Evolutionary conservation across 2,888 invertebrate species (phyloP).

Genomic region (Heliconius aoede): DNA sequence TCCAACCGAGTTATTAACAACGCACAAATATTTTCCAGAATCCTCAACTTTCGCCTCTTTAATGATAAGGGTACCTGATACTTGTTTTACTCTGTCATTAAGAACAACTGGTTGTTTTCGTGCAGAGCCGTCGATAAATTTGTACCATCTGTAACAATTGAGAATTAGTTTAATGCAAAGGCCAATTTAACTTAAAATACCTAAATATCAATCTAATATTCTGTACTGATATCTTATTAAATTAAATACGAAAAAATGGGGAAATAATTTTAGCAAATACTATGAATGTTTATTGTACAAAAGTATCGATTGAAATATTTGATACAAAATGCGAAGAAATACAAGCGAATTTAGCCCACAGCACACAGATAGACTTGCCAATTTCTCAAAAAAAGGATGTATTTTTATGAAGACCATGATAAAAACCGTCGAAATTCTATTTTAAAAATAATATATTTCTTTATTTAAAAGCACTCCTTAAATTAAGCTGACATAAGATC

Average conservation of each 20-base stretch:
- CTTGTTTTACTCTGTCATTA: slow-evolving; percentile 95
- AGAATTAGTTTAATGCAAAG: slow-evolving; percentile 63
- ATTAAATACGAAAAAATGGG: neutral
- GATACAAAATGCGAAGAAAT: slow-evolving; percentile 26
- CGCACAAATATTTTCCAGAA: slow-evolving; percentile 96
- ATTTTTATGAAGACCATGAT: slow-evolving; percentile 32
- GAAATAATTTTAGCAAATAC: slow-evolving; percentile 6
- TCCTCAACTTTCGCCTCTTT: slow-evolving; percentile 95
- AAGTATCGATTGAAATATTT: slow-evolving; percentile 1
- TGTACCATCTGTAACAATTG: slow-evolving; percentile 94
- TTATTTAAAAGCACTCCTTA: slow-evolving; percentile 34
- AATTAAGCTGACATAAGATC: slow-evolving; percentile 39
- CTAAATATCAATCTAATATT: neutral
- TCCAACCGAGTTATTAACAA: slow-evolving; percentile 97
- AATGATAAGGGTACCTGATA: slow-evolving; percentile 96
- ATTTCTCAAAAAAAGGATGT: slow-evolving; percentile 31
- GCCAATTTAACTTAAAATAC: neutral
- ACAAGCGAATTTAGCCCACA: slow-evolving; percentile 38
- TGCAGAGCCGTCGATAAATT: slow-evolving; percentile 93
- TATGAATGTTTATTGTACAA: neutral
- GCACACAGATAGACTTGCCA: slow-evolving; percentile 27
- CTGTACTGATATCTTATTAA: neutral
- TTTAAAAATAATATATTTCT: neutral
- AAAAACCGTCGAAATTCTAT: slow-evolving; percentile 29
- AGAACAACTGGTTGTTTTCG: slow-evolving; percentile 94